Evolutionary conservation across 2,888 invertebrate species (phyloP).

Genomic region (Geophilus truncorum): DNA sequence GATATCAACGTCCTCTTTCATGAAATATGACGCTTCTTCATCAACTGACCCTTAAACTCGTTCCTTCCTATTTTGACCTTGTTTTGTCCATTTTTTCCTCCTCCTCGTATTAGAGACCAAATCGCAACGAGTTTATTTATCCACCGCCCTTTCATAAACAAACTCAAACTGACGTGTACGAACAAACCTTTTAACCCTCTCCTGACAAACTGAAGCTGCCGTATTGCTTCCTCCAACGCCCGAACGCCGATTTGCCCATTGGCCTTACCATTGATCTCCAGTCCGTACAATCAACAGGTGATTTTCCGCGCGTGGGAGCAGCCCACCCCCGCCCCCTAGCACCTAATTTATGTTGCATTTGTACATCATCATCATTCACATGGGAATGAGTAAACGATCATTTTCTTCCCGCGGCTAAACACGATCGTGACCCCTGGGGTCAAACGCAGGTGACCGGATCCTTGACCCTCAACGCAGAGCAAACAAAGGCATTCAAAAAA

Average conservation of each 20-base stretch:
- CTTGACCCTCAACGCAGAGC: not conserved
- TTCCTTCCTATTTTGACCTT: not conserved
- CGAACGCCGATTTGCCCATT: not conserved
- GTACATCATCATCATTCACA: conserved; percentile 21
- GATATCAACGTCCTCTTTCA: not conserved
- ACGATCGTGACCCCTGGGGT: conserved; percentile 19
- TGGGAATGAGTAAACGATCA: conserved; percentile 10
- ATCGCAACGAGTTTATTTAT: not conserved
- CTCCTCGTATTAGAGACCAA: not conserved
- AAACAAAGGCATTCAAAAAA: conserved; percentile 6
- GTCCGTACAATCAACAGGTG: not conserved
- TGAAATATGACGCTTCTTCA: conserved; percentile 2
- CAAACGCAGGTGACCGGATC: conserved; percentile 19
- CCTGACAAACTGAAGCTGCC: conserved; percentile 8
- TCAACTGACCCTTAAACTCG: conserved; percentile 7
- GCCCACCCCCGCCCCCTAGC: not conserved
- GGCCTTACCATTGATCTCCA: conserved; percentile 7
- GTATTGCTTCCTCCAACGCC: not conserved
- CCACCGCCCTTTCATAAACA: conserved; percentile 8
- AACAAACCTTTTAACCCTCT: not conserved
- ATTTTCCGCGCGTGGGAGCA: not conserved
- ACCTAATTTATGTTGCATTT: conserved; percentile 15
- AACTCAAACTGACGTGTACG: not conserved
- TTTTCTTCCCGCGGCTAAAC: conserved; percentile 21
- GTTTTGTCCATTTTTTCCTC: not conserved